These are phyloP conservation scores for Dicaeum eximium DNA, from an alignment of 2,113 vertebrate species.

Conservation along the genomic window DNA sequence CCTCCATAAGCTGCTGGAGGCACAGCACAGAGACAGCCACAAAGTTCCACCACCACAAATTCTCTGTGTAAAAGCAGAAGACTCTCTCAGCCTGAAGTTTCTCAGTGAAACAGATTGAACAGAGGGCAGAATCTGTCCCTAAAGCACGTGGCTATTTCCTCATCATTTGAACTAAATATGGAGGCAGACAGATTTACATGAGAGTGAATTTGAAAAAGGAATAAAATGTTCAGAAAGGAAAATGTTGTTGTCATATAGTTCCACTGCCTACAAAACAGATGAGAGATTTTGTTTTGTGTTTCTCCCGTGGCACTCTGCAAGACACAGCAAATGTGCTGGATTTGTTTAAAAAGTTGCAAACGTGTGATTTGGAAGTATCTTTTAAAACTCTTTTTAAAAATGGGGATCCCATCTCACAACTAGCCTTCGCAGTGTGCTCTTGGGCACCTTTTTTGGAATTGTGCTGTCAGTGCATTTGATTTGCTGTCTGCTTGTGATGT, in stretches of 20 bases:
- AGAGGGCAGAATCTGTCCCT: neutral
- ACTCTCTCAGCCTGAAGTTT: neutral
- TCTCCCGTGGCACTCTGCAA: neutral
- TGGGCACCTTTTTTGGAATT: conserved; percentile 68
- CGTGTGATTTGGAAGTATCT: neutral
- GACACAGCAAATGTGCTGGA: neutral
- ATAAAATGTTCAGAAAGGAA: neutral
- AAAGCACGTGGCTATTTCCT: neutral
- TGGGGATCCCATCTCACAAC: conserved; percentile 10
- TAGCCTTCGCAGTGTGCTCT: conserved; percentile 16
- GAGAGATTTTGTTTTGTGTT: neutral
- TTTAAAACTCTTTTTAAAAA: neutral
- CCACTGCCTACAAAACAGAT: neutral
- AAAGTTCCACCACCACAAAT: neutral
- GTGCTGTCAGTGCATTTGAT: conserved; percentile 63
- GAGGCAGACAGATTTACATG: neutral
- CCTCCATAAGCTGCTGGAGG: neutral
- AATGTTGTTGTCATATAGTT: neutral
- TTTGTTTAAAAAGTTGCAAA: conserved; percentile 10
- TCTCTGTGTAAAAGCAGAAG: neutral
- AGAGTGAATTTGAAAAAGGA: neutral
- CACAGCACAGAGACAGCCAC: neutral
- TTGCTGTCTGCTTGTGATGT: conserved; percentile 74
- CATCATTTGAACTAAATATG: neutral
- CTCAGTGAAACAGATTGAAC: neutral